Base-by-base conservation (phyloP, 30 jellyfish, hydroid and myxozoan genomes). In the Aurelia aurita complex sp. Pacific region DNA sequence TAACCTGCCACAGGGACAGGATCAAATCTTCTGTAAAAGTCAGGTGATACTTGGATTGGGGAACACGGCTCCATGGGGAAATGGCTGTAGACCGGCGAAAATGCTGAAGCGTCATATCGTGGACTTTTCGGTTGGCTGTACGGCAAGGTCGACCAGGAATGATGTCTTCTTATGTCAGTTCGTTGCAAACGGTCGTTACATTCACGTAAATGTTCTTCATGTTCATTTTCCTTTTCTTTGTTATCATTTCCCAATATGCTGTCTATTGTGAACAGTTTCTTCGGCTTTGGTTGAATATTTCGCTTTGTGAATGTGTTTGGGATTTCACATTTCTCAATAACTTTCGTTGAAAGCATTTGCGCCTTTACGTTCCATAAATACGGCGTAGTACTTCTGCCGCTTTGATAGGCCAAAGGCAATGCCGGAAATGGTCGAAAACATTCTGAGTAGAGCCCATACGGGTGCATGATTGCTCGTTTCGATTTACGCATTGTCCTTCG, bases 401-500 rank as follows among this genome's bases (percentile, higher is more conserved):
- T 8, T 23, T 75, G 82, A 19, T 65, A 81, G 29, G 51, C 19
- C 38, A 75, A 53, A 13, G 90, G 66, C 29, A 59, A 9, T 1
- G 69, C 64, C 1, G 74, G 23, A 17, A 67, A 69, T 59, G 90
- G 83, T 51, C 69, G 82, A 50, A 81, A 69, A 64, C n/a, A 70
- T 69, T 81, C 90, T 10, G 90, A 81, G 62, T 68, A 81, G 5
- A 81, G 67, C 6, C 94, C 94, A 36, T 51, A 64, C 34, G 94
- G 79, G 57, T 65, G 71, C 15, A 46, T 50, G 14, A 46, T 50
- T 15, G 83, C 53, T 19, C 86, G 80, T 76, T 66, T 85, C 13
- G 80, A 53, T 73, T 90, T 73, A 12, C 95, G 88, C 61, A 96
- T 74, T n/a, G 98, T 81, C 36, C 98, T 63, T 68, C 98, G 81